Percentiles rank a stretch among this genome's conserved stretches.
These are phyloP conservation scores for Paramisgurnus dabryanus DNA, from an alignment of 2,113 vertebrate genomes.

Conservation along the genomic window DNA sequence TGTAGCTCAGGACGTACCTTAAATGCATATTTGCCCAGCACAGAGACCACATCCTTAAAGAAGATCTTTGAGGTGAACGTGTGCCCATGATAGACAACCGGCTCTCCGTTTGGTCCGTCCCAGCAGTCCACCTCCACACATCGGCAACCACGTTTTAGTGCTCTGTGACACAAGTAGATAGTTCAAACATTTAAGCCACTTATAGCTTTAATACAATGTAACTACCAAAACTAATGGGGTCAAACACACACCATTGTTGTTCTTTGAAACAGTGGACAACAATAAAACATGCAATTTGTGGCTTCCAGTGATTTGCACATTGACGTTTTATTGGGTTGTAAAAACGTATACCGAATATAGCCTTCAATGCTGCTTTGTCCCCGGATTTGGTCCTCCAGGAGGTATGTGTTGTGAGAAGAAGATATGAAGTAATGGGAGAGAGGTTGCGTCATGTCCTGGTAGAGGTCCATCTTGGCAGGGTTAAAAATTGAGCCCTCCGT, in stretches of 20 bases:
- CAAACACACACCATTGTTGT: not conserved
- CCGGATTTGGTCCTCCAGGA: slow-evolving; percentile 90
- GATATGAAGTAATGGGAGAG: slow-evolving; percentile 93
- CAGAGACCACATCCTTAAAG: slow-evolving; percentile 87
- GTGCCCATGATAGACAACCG: slow-evolving; percentile 91
- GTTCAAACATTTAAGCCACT: not conserved
- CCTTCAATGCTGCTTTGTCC: slow-evolving; percentile 94
- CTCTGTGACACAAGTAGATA: slow-evolving; percentile 56
- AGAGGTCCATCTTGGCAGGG: slow-evolving; percentile 68
- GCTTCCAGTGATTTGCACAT: not conserved
- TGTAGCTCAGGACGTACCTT: slow-evolving; percentile 74
- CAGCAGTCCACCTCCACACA: slow-evolving; percentile 95
- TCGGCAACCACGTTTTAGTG: slow-evolving; percentile 88
- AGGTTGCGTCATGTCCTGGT: slow-evolving; percentile 89
- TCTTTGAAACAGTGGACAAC: not conserved
- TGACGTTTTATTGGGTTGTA: not conserved
- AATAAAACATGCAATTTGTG: not conserved
- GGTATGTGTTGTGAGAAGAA: slow-evolving; percentile 95
- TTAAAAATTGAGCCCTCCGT: slow-evolving; percentile 88
- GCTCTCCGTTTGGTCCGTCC: slow-evolving; percentile 91
- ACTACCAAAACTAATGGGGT: not conserved
- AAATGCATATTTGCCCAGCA: slow-evolving; percentile 88
- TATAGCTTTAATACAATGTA: too few species aligned
- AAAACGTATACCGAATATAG: slow-evolving; percentile 83
- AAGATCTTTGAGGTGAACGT: slow-evolving; percentile 94